Evolutionary conservation across 1,140 invertebrate species (phyloP).

Genomic region (Nasonia vitripennis): DNA sequence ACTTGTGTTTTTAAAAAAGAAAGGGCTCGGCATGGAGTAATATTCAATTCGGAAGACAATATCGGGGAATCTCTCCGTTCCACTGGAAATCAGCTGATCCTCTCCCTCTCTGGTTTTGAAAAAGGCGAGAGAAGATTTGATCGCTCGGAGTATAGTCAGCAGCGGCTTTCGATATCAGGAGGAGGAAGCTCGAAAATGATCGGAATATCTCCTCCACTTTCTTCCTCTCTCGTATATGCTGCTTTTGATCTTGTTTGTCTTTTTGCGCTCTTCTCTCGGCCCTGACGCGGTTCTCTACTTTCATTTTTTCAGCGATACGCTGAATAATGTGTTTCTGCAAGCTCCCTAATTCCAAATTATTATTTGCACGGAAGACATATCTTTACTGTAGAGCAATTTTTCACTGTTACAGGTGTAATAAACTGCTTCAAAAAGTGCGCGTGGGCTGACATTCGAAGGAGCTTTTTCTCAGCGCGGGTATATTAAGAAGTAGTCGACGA

Average conservation of each 20-base stretch:
- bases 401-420: not conserved
- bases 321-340: too few species aligned
- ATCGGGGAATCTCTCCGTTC: not conserved
- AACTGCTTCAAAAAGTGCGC: too few species aligned
- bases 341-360: too few species aligned
- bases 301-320: not conserved
- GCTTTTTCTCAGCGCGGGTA: not conserved
- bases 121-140: not conserved
- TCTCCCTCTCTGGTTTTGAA: not conserved
- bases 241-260: not conserved
- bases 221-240: not conserved
- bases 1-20: too few species aligned
- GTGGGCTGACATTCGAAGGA: not conserved
- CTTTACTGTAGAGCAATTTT: not conserved
- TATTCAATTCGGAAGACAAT: not conserved
- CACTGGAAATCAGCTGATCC: not conserved
- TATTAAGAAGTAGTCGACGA: not conserved
- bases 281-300: not conserved
- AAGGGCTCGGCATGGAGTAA: not conserved
- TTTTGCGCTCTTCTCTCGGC: not conserved
- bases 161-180: slow-evolving; percentile 19
- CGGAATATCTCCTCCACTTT: not conserved
- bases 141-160: not conserved
- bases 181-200: slow-evolving; percentile 10
- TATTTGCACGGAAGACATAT: not conserved